Evolutionary conservation across 2,797 vertebrate genomes (phyloP), one percentile per base, ranked within the genome.

Genomic region (Rhabdomys pumilio): DNA sequence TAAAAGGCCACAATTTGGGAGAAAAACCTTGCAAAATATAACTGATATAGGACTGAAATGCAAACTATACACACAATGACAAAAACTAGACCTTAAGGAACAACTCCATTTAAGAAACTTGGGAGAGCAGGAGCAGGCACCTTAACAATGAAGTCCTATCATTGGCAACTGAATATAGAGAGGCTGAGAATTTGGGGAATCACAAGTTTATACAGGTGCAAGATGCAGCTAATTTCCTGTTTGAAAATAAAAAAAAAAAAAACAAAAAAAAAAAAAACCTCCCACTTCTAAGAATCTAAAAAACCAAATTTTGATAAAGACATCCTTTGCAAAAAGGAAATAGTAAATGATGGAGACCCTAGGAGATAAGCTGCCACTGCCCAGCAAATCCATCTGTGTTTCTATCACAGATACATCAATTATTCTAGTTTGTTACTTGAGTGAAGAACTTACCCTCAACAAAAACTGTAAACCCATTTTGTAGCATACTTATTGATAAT

Each of bases 331-430:
- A 7, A 7, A 53, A 7, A 9, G 26, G 79, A 69, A 50, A 44
- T 1, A 9, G 6, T 47, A 31, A 79, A 4, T 9, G 6, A 4
- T 26, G 20, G 0, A 22, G 6, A 1, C 1, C 12, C 24, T 67
- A 34, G 15, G 41, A n/a, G 61, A 82, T 4, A 29, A 11, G 6
- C 53, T 55, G 4, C 6, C 15, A 11, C 11, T 17, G 8, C n/a
- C 20, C 29, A 79, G n/a, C 2, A 67, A 89, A 91, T 41, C 3
- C 10, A 24, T 3, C 2, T 7, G 22, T 44, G 20, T 22, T 41
- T 11, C 53, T 57, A 29, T 6, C 3, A 7, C 26, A 57, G 77
- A 63, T 65, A 2, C 24, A 73, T 29, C 14, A 24, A 6, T 73
- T 65, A 4, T 41, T 82, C 1, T 47, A n/a, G 6, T 1, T 63